Evolutionary conservation across 1,140 invertebrate species (phyloP).

Genomic region (Sinella curviseta): DNA sequence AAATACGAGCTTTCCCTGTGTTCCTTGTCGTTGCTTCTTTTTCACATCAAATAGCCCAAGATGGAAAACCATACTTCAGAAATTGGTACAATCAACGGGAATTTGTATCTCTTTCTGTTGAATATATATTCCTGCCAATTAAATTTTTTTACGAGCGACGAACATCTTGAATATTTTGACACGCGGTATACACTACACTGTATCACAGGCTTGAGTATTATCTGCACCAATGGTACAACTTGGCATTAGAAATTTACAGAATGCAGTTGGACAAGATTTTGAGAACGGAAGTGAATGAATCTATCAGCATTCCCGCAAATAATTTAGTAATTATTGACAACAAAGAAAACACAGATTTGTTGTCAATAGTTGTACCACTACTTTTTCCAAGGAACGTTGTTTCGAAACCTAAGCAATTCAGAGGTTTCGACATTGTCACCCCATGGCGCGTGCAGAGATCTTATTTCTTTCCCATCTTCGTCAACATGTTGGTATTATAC

Average conservation of each 20-base stretch:
- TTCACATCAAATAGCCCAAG: too few relatives aligned
- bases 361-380: background rate
- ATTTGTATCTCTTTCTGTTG: too few relatives aligned
- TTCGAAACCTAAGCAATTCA: background rate
- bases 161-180: too few relatives aligned
- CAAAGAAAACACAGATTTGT: background rate
- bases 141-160: too few relatives aligned
- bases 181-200: too few relatives aligned
- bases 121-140: too few relatives aligned
- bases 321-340: background rate
- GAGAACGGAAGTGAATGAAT: too few relatives aligned
- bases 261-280: too few relatives aligned
- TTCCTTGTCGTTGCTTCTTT: too few relatives aligned
- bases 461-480: background rate
- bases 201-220: background rate
- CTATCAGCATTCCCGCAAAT: background rate
- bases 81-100: too few relatives aligned
- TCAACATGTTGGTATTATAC: background rate
- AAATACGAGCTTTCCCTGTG: too few relatives aligned
- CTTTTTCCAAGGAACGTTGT: background rate
- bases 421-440: background rate
- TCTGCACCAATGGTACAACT: background rate
- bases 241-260: background rate
- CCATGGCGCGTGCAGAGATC: background rate
- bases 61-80: too few relatives aligned